Conservation (phyloP, 1,140 invertebrate genomes). For the Hypothenemus hampei region DNA sequence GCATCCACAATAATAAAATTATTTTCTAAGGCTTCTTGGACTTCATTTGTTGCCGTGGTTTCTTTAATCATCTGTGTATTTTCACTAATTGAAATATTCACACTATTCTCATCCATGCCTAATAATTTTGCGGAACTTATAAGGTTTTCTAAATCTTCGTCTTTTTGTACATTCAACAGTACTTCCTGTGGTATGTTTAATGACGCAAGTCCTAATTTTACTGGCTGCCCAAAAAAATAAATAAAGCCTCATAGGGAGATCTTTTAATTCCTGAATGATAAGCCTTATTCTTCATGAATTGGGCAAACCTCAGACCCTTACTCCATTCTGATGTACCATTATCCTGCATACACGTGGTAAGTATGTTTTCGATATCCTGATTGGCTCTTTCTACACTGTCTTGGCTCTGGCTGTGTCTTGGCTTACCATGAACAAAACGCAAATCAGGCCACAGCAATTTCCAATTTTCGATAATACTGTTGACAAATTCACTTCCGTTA, state of each 20-base stretch:
- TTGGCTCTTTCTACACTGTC: conserved; percentile 38
- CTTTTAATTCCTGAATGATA: not conserved
- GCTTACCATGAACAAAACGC: conserved; percentile 30
- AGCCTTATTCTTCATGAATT: conserved; percentile 38
- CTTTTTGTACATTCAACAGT: not conserved
- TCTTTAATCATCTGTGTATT: not conserved
- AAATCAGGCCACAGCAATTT: conserved; percentile 28
- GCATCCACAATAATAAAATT: no score
- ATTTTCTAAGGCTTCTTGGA: no score
- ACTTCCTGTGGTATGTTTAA: not conserved
- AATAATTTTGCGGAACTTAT: not conserved
- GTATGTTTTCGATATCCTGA: conserved; percentile 43
- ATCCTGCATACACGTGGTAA: conserved; percentile 36
- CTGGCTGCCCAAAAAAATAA: not conserved
- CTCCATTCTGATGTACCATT: conserved; percentile 38
- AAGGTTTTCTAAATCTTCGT: not conserved
- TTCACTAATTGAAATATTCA: not conserved
- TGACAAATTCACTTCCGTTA: conserved; percentile 31
- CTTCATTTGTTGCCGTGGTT: no score
- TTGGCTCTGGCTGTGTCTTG: conserved; percentile 34
- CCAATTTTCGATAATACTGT: conserved; percentile 29
- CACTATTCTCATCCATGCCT: not conserved
- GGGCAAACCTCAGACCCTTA: conserved; percentile 36
- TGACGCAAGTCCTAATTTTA: no score
- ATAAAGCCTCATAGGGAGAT: not conserved